Conservation (phyloP, 1,140 invertebrate genomes). For the Helicorthomorpha holstii region DNA sequence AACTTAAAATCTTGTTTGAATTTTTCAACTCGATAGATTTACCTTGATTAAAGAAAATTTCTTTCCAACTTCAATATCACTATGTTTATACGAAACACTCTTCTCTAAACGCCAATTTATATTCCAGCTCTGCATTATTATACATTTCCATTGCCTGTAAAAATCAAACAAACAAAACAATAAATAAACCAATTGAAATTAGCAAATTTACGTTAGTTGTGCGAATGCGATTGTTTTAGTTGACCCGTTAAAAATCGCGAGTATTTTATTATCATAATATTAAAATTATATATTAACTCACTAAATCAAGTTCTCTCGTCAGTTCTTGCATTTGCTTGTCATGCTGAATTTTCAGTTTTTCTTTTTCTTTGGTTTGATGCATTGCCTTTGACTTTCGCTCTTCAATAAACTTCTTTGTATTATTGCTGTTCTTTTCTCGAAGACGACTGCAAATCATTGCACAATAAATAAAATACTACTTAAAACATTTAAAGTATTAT, state of each 20-base stretch:
- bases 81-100: slow-evolving; percentile 60
- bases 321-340: slow-evolving; percentile 82
- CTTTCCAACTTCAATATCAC: not conserved
- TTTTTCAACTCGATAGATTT: too few relatives aligned
- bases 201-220: not conserved
- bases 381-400: slow-evolving; percentile 74
- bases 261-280: not conserved
- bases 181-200: not conserved
- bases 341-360: slow-evolving; percentile 80
- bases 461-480: too few relatives aligned
- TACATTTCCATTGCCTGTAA: slow-evolving; percentile 83
- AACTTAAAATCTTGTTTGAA: too few relatives aligned
- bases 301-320: slow-evolving; percentile 76
- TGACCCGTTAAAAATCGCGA: not conserved
- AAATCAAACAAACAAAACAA: slow-evolving; percentile 15
- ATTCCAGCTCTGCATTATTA: slow-evolving; percentile 84
- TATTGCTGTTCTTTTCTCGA: slow-evolving; percentile 94
- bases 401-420: slow-evolving; percentile 97
- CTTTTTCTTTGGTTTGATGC: slow-evolving; percentile 82
- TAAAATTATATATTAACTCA: slow-evolving; percentile 28
- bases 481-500: not conserved
- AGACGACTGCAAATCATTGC: slow-evolving; percentile 25
- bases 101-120: slow-evolving; percentile 70
- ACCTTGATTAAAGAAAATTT: too few relatives aligned
- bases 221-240: not conserved